Evolutionary conservation across 2,797 vertebrate genomes (phyloP).

Genomic region (Pipistrellus pipistrellus): DNA sequence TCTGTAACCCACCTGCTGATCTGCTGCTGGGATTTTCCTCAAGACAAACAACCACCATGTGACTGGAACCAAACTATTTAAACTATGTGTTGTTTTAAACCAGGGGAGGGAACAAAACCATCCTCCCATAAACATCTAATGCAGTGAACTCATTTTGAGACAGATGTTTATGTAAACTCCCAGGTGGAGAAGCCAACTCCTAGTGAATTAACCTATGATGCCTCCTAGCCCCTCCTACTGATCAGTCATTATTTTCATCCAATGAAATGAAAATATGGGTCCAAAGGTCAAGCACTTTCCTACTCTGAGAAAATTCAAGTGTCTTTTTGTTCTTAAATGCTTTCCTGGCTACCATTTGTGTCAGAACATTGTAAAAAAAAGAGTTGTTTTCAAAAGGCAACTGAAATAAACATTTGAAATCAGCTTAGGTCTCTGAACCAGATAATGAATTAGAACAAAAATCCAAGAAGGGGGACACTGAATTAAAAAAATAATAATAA

Average conservation of each 20-base stretch:
- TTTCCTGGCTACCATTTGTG: slow-evolving; percentile 81
- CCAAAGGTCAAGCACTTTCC: slow-evolving; percentile 81
- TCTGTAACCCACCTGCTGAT: slow-evolving; percentile 64
- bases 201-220: slow-evolving; percentile 87
- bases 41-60: slow-evolving; percentile 75
- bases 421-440: slow-evolving; percentile 45
- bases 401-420: slow-evolving; percentile 84
- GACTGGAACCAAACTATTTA: slow-evolving; percentile 79
- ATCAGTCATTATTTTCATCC: slow-evolving; percentile 88
- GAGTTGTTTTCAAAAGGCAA: slow-evolving; percentile 84
- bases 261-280: slow-evolving; percentile 85
- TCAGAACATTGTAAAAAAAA: slow-evolving; percentile 82
- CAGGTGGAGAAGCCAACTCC: slow-evolving; percentile 81
- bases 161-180: slow-evolving; percentile 74
- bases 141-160: slow-evolving; percentile 76
- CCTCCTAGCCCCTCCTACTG: slow-evolving; percentile 86
- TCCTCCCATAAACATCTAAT: slow-evolving; percentile 57
- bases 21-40: slow-evolving; percentile 69
- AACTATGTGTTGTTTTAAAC: slow-evolving; percentile 70
- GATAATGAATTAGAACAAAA: slow-evolving; percentile 55
- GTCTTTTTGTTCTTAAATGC: slow-evolving; percentile 68
- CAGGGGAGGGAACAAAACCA: neutral
- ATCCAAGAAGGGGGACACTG: neutral
- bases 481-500: slow-evolving; percentile 65
- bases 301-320: slow-evolving; percentile 85